These are phyloP conservation scores for Loriculus beryllinus DNA, from an alignment of 2,797 vertebrate species.

Conservation along the genomic window DNA sequence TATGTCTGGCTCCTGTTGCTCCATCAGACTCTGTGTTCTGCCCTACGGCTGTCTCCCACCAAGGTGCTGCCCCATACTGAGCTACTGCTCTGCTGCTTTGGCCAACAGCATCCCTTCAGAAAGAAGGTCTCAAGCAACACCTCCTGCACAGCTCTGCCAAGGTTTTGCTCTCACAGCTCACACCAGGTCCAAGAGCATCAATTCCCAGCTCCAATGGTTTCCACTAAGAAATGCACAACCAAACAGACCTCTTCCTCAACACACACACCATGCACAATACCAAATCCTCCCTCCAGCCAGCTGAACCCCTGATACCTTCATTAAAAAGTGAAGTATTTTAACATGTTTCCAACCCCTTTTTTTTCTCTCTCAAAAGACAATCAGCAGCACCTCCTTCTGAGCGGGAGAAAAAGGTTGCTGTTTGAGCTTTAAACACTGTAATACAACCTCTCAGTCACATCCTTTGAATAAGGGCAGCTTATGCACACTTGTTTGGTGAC, in stretches of 20 bases:
- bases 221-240: fast-evolving
- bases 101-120: background rate
- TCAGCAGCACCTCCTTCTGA: background rate
- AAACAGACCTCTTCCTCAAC: background rate
- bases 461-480: background rate
- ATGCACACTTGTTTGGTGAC: fast-evolving
- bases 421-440: background rate
- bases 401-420: background rate
- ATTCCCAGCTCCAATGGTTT: background rate
- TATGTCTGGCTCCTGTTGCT: background rate
- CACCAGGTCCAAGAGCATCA: background rate
- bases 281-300: background rate
- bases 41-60: fast-evolving
- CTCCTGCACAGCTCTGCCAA: background rate
- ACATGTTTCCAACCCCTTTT: background rate
- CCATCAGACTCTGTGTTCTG: background rate
- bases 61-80: background rate
- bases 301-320: background rate
- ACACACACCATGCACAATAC: background rate
- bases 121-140: background rate
- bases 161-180: background rate
- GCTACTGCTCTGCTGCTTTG: background rate
- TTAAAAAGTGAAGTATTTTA: background rate
- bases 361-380: too few relatives aligned
- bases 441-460: background rate